Conservation (phyloP, 2,113 vertebrate genomes). For the Furnarius figulus region DNA sequence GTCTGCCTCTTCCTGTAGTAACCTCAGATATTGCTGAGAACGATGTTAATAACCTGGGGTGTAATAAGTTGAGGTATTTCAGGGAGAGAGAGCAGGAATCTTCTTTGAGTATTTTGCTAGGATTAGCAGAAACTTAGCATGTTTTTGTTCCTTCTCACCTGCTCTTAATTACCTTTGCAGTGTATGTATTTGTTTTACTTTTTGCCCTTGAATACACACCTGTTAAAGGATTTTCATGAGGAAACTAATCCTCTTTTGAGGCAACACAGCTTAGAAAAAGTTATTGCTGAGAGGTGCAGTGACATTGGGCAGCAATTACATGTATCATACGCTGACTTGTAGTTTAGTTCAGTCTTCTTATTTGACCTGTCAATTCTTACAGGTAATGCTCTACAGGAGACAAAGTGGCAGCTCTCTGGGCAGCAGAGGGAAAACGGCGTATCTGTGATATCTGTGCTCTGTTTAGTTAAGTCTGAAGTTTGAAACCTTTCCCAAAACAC, state of each 20-base stretch:
- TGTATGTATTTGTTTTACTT: background rate
- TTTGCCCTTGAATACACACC: background rate
- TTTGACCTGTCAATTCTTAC: rapidly evolving
- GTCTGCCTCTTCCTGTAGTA: background rate
- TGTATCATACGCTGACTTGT: rapidly evolving
- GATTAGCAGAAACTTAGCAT: background rate
- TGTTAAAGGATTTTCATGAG: background rate
- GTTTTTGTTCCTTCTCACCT: background rate
- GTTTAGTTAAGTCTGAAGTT: background rate
- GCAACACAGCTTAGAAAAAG: background rate
- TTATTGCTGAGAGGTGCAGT: background rate
- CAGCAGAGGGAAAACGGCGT: background rate
- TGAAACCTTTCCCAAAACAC: background rate
- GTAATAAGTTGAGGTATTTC: background rate
- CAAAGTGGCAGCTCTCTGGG: too few species aligned
- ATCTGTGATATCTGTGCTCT: background rate
- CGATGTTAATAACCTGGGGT: background rate
- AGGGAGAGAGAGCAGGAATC: background rate
- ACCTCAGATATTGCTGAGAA: background rate
- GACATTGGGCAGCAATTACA: rapidly evolving
- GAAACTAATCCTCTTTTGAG: background rate
- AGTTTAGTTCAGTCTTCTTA: background rate
- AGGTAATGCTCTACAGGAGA: background rate
- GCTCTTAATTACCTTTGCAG: background rate
- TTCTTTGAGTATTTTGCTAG: background rate